Base-by-base conservation (phyloP, 2,888 invertebrate species). In the Drosophila mulleri region DNA sequence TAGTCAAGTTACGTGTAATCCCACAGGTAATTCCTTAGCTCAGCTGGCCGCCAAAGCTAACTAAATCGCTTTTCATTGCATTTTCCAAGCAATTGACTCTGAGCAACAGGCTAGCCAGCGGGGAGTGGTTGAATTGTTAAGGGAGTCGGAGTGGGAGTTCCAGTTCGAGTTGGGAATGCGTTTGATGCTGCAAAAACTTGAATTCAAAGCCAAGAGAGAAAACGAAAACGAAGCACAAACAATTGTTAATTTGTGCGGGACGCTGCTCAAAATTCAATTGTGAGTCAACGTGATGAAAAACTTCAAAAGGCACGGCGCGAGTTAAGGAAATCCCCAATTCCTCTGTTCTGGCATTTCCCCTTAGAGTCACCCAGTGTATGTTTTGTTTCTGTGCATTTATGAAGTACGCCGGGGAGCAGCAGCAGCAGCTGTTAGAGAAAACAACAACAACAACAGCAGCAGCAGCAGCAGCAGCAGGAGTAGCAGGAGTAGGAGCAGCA, bases 61-160 rank as follows among this genome's bases (percentile, higher is more conserved):
- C 48, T 37, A 41, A 67, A 54, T 48, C 58, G 57, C 45, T 65
- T 76, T 73, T 81, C 70, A 79, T 73, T 56, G 68, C 75, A 78
- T 82, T 89, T 89, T 84, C 75, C 87, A 84, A 71, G 71, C 84
- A 80, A 89, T 87, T 87, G 81, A 47, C 58, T 54, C 35, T 52
- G 50, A 66, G 87, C 82, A 82, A 86, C 82, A 82, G 82, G 80
- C 72, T n/a, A 60, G 16, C 29, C 5, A 60, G 14, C 20, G 2
- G 12, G 6, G 52, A n/a, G 12, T 41, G 39, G 39, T 16, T 39
- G 37, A 53, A 60, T 37, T 45, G 59, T 26, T 41, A 39, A 29
- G 6, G n/a, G 4, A 37, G n/a, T 44, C 6, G 20, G 11, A 44
- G 44, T 20, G 20, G n/a, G 29, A 58, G 54, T 39, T 54, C 20